Conservation (phyloP, 2,113 vertebrate genomes). For the Pterocles burchelli region DNA sequence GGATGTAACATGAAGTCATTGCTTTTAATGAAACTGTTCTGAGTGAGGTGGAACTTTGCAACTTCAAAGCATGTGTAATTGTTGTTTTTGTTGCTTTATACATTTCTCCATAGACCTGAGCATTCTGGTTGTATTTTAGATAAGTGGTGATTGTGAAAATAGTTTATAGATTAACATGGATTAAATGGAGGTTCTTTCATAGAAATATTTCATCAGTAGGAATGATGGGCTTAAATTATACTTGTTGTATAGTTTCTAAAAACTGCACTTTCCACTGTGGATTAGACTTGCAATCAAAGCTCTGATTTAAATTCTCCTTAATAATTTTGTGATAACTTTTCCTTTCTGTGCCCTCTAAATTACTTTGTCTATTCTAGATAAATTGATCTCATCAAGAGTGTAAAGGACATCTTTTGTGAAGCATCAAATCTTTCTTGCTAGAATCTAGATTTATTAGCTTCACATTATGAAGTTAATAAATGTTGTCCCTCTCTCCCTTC, state of each 20-base stretch:
- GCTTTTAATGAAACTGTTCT: neutral
- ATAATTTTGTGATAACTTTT: conserved; percentile 17
- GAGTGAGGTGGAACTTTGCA: neutral
- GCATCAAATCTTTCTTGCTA: conserved; percentile 11
- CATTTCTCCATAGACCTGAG: neutral
- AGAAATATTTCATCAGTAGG: neutral
- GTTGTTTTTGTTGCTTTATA: neutral
- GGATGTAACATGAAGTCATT: neutral
- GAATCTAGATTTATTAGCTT: conserved; percentile 40
- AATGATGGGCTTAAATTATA: neutral
- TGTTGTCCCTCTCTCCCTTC: neutral
- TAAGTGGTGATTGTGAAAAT: neutral
- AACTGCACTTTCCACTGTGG: neutral
- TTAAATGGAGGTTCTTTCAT: neutral
- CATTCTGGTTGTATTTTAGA: neutral
- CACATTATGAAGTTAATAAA: neutral
- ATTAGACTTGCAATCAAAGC: neutral
- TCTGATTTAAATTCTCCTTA: conserved; percentile 16
- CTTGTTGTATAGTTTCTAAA: neutral
- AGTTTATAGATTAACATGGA: neutral
- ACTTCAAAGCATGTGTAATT: neutral
- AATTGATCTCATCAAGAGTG: conserved; percentile 19
- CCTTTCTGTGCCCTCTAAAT: conserved; percentile 17
- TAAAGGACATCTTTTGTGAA: conserved; percentile 29
- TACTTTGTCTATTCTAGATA: conserved; percentile 29